Evolutionary conservation across 2,888 invertebrate species (phyloP).

Genomic region (Helleia helle): DNA sequence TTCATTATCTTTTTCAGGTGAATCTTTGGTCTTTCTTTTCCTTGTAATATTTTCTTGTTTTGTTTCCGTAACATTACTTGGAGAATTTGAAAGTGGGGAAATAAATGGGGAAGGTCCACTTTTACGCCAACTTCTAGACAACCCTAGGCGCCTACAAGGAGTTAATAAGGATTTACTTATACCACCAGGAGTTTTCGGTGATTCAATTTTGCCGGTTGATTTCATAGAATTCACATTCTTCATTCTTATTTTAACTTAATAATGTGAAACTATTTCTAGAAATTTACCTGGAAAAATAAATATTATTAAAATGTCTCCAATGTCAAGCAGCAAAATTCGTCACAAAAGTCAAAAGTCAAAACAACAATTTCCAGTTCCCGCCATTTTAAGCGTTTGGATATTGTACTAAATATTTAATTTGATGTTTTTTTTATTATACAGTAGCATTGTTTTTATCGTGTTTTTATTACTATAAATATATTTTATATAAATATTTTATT

Average conservation of each 20-base stretch:
- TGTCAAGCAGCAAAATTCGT: slow-evolving; percentile 10
- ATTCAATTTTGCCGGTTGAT: slow-evolving; percentile 32
- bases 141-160: slow-evolving; percentile 67
- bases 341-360: too few relatives aligned
- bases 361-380: too few relatives aligned
- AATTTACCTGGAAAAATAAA: too few relatives aligned
- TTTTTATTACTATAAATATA: too few relatives aligned
- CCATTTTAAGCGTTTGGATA: slow-evolving; percentile 9
- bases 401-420: too few relatives aligned
- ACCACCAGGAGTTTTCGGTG: slow-evolving; percentile 63
- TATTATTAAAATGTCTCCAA: too few relatives aligned
- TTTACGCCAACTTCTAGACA: slow-evolving; percentile 61
- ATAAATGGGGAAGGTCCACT: slow-evolving; percentile 49
- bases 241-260: too few relatives aligned
- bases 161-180: slow-evolving; percentile 68
- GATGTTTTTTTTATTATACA: too few relatives aligned
- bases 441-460: too few relatives aligned
- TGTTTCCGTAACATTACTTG: neutral
- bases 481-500: too few relatives aligned
- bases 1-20: slow-evolving; percentile 22
- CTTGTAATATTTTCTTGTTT: slow-evolving; percentile 27
- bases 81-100: slow-evolving; percentile 36
- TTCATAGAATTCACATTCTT: slow-evolving; percentile 40
- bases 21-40: slow-evolving; percentile 37
- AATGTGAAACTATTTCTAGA: neutral